Percentiles rank a stretch among this genome's conserved stretches.
These are phyloP conservation scores for Globicephala melas DNA, from an alignment of 2,113 vertebrate genomes.

Conservation along the genomic window DNA sequence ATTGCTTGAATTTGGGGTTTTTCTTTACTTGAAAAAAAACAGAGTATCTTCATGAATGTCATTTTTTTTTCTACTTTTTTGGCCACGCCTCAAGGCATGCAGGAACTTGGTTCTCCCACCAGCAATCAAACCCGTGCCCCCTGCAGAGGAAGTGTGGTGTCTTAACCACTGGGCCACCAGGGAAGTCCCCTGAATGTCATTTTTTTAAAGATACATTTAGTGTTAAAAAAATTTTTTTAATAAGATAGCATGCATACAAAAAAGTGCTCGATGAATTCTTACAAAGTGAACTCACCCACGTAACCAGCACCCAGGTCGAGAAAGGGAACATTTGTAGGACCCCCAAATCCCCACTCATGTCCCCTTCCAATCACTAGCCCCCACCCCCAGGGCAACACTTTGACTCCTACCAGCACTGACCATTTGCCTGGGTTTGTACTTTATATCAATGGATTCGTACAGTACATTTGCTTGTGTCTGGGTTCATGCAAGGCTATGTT, in stretches of 20 bases:
- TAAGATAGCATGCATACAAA: not conserved
- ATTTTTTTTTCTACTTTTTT: not conserved
- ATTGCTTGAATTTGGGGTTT: not conserved
- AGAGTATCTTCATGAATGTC: not conserved
- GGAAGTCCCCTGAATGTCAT: too few relatives aligned
- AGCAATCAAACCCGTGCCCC: too few relatives aligned
- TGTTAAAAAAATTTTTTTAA: not conserved
- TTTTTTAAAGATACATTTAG: not conserved
- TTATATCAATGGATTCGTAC: rapidly evolving
- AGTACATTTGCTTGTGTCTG: not conserved
- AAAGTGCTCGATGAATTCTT: not conserved
- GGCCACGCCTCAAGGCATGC: too few relatives aligned
- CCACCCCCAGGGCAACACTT: not conserved
- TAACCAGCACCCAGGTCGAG: not conserved
- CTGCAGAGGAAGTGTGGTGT: too few relatives aligned
- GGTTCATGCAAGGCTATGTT: not conserved
- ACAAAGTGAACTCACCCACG: not conserved
- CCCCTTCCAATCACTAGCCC: not conserved
- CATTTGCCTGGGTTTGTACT: not conserved
- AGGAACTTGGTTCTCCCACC: too few relatives aligned
- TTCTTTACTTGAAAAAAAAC: not conserved
- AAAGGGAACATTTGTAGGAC: not conserved
- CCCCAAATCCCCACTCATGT: too few relatives aligned
- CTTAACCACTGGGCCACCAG: too few relatives aligned
- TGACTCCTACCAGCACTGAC: not conserved